Conservation (phyloP, 2,888 invertebrate species). For the Bursaphelenchus okinawaensis region DNA sequence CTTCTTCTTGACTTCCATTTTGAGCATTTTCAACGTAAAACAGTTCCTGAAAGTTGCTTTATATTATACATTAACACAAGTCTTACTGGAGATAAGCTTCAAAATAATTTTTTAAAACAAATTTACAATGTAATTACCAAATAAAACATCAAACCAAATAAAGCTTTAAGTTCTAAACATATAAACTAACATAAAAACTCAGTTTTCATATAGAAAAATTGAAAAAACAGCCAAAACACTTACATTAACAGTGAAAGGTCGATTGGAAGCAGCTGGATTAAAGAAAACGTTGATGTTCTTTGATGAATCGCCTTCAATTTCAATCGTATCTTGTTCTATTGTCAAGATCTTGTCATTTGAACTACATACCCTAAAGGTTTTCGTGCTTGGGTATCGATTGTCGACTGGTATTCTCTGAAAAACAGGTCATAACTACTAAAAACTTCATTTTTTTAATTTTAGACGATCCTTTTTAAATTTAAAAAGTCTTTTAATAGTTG, state of each 20-base stretch:
- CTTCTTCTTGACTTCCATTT: constrained; percentile 34
- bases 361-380: constrained; percentile 23
- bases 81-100: no score
- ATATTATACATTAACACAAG: neutral
- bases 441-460: no score
- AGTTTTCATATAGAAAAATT: no score
- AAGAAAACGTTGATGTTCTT: constrained; percentile 19
- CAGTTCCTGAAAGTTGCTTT: constrained; percentile 20
- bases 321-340: constrained; percentile 23
- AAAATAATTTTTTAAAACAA: no score
- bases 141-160: no score
- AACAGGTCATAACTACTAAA: no score
- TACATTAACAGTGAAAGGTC: constrained; percentile 9
- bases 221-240: neutral
- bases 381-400: constrained; percentile 20
- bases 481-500: no score
- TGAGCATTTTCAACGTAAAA: constrained; percentile 36
- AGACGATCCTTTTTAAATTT: no score
- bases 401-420: constrained; percentile 26
- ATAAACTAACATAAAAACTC: neutral
- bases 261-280: constrained; percentile 23
- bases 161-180: no score
- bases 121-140: no score
- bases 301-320: constrained; percentile 8
- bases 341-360: constrained; percentile 24